Conservation (phyloP, 2,888 invertebrate species). For the Tridacna gigas region DNA sequence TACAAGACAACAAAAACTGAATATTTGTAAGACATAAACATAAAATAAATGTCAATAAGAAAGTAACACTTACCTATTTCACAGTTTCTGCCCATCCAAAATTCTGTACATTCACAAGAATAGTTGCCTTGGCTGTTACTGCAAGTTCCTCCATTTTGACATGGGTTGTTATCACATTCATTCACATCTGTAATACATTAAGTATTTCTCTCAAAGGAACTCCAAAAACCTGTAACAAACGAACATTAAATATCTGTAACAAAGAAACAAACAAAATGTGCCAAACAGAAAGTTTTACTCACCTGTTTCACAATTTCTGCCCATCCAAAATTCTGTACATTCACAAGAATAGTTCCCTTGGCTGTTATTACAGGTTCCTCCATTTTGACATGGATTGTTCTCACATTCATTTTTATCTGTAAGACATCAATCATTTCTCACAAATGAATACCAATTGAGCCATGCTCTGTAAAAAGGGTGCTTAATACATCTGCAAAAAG, state of each 20-base stretch:
- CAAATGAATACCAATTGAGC: no score
- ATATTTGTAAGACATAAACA: no score
- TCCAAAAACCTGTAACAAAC: no score
- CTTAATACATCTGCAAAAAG: no score
- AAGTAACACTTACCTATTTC: slow-evolving; percentile 32
- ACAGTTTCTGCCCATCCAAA: slow-evolving; percentile 35
- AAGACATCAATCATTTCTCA: no score
- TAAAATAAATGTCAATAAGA: no score
- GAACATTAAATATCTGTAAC: no score
- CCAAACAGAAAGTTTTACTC: no score
- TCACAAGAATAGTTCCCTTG: slow-evolving; percentile 52
- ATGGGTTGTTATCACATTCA: background rate
- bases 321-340: slow-evolving; percentile 34
- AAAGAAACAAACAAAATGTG: background rate
- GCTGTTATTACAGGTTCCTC: slow-evolving; percentile 35
- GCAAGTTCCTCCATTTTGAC: slow-evolving; percentile 20
- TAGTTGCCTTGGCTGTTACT: slow-evolving; percentile 49
- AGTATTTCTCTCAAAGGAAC: no score
- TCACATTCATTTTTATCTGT: slow-evolving; percentile 13
- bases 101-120: slow-evolving; percentile 37
- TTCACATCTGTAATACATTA: background rate
- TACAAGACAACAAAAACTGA: no score
- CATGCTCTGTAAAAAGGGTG: no score
- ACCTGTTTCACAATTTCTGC: background rate
- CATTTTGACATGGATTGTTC: background rate